Evolutionary conservation across 2,888 invertebrate genomes (phyloP).

Genomic region (Scaptomyza polygonia): DNA sequence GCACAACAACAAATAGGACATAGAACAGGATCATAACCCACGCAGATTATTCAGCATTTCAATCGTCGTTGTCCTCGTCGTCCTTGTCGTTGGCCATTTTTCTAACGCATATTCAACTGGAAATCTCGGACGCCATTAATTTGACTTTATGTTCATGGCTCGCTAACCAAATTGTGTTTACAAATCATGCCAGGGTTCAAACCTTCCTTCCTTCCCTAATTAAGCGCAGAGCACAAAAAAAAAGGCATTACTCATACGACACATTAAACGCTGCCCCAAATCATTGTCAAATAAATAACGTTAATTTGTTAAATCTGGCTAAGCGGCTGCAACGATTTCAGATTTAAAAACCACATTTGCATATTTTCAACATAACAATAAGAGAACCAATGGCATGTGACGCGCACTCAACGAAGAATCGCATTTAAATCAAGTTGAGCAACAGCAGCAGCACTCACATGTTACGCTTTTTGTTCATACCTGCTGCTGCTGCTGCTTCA

Average conservation of each 20-base stretch:
- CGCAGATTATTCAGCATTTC: constrained; percentile 74
- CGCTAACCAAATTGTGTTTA: constrained; percentile 74
- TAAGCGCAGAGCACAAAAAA: constrained; percentile 48
- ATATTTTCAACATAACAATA: constrained; percentile 78
- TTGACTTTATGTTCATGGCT: constrained; percentile 77
- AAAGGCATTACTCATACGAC: constrained; percentile 76
- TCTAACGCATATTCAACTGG: constrained; percentile 50
- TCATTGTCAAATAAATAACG: constrained; percentile 77
- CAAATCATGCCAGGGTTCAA: constrained; percentile 65
- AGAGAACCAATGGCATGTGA: constrained; percentile 76
- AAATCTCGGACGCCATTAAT: constrained; percentile 78
- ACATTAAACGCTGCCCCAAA: constrained; percentile 67
- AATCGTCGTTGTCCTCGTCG: constrained; percentile 43
- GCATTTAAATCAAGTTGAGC: constrained; percentile 20
- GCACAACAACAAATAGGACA: constrained; percentile 5
- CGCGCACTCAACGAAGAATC: constrained; percentile 46
- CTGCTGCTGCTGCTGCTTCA: constrained; percentile 32
- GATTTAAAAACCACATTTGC: constrained; percentile 72
- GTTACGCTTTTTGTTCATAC: constrained; percentile 16
- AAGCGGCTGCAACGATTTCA: constrained; percentile 15
- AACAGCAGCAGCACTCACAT: constrained; percentile 18
- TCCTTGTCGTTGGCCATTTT: constrained; percentile 33
- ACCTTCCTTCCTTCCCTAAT: constrained; percentile 51
- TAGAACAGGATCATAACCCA: constrained; percentile 40
- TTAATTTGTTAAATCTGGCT: constrained; percentile 72